Evolutionary conservation across 2,113 vertebrate species (phyloP), one percentile per base, ranked within the genome.

Genomic region (Paratilapia polleni): DNA sequence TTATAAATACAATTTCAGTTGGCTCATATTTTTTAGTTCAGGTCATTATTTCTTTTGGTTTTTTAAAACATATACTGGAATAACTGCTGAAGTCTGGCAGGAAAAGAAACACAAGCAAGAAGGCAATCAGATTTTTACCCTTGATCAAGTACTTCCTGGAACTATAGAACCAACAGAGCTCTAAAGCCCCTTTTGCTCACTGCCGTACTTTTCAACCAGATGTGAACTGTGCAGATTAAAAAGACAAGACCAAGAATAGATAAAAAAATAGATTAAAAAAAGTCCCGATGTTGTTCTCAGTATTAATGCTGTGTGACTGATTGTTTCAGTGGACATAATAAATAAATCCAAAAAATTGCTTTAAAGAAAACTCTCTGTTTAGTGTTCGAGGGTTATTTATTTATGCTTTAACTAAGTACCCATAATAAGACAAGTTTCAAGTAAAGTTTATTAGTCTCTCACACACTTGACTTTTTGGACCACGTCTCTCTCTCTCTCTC

Each of bases 361-460:
- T 47, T 31, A 73, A 70, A 68, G 0, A n/a, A 64, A 3, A 0
- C 20, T 8, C n/a, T 20, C 3, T 36, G 36, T 8, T 8, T n/a
- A 38, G 22, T 41, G 12, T 64, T 0, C 14, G 20, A 64, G 0
- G n/a, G 36, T 22, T 66, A 43, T 43, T 38, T 24, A 66, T 66
- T 43, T 24, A 17, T 66, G 15, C 38, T 43, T 36, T 36, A 36
- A 36, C 4, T 20, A 73, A 73, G 68, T 14, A 73, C 5, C 15
- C 49, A 52, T 17, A 52, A 15, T 7, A 19, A 49, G 47, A 49
- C 15, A 49, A 2, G 7, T 49, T 49, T 49, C 15, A 6, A 49
- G 5, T 41, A 43, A 31, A 43, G 41, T 43, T 43, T 43, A 5
- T 43, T 41, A 47, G 10, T 47, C 43, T 15, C 11, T 47, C 13